Evolutionary conservation across 2,888 invertebrate species (phyloP).

Genomic region (Rutpela maculata): DNA sequence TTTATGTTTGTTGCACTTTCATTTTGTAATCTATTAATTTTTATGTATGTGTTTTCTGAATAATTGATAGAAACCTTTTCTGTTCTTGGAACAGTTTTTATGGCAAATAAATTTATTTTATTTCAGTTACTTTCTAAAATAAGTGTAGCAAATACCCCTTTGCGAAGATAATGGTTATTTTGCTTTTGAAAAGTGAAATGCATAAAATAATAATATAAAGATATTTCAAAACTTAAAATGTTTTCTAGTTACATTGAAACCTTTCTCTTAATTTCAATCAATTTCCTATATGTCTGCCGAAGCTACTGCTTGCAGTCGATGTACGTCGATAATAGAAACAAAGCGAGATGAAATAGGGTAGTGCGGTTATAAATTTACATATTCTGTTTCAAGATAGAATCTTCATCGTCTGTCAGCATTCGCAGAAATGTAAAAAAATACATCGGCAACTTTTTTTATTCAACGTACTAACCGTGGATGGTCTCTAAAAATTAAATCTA

Average conservation of each 20-base stretch:
- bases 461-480: neutral
- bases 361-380: constrained; percentile 8
- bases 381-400: constrained; percentile 25
- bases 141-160: too few relatives aligned
- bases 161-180: too few relatives aligned
- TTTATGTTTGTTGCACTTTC: too few relatives aligned
- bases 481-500: constrained; percentile 37
- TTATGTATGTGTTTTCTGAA: too few relatives aligned
- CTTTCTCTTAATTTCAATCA: neutral
- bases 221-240: neutral
- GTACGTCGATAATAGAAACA: neutral
- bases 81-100: too few relatives aligned
- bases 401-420: constrained; percentile 32
- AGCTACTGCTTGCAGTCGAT: neutral
- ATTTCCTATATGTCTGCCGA: neutral
- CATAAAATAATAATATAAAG: neutral
- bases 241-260: neutral
- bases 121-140: too few relatives aligned
- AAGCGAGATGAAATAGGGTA: constrained; percentile 2
- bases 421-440: constrained; percentile 23
- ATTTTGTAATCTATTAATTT: too few relatives aligned
- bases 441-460: constrained; percentile 20
- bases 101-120: too few relatives aligned
- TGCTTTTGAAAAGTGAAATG: too few relatives aligned
- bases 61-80: too few relatives aligned